These are phyloP conservation scores for Acanthosepion esculentum DNA, from an alignment of 2,888 invertebrate species.

Conservation along the genomic window DNA sequence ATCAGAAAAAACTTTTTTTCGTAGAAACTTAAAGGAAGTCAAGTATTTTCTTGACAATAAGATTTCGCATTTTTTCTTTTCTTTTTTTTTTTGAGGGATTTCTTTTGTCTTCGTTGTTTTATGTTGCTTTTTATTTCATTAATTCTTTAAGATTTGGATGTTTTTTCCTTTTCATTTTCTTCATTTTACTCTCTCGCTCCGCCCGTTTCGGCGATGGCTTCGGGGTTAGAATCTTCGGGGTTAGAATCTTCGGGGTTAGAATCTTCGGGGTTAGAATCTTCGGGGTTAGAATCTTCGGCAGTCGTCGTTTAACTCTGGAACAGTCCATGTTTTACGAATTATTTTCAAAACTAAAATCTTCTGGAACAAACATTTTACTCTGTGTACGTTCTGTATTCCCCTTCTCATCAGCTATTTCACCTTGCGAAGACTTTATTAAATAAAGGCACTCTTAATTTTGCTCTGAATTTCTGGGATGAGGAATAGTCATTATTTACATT, in stretches of 20 bases:
- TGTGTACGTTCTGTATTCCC: neutral
- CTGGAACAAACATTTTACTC: neutral
- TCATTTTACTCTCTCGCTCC: neutral
- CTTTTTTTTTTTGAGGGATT: accelerated
- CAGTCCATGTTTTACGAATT: neutral
- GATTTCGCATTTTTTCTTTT: neutral
- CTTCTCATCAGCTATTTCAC: too few relatives aligned
- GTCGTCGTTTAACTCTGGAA: neutral
- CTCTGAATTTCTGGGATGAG: too few relatives aligned
- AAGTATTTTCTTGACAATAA: neutral
- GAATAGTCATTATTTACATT: too few relatives aligned
- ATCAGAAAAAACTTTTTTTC: too few relatives aligned
- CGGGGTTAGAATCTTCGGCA: neutral
- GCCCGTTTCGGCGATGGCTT: neutral
- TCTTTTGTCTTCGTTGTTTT: too few relatives aligned
- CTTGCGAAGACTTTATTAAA: too few relatives aligned
- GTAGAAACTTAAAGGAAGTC: neutral
- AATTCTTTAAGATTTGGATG: too few relatives aligned
- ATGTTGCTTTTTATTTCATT: too few relatives aligned
- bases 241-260: too few relatives aligned
- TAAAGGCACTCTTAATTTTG: too few relatives aligned
- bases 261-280: too few relatives aligned
- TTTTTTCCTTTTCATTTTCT: too few relatives aligned
- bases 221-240: neutral
- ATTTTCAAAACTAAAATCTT: neutral